Evolutionary conservation across 1,140 invertebrate genomes (phyloP), one percentile per base, ranked within the genome.

Genomic region (Eupeodes corollae): DNA sequence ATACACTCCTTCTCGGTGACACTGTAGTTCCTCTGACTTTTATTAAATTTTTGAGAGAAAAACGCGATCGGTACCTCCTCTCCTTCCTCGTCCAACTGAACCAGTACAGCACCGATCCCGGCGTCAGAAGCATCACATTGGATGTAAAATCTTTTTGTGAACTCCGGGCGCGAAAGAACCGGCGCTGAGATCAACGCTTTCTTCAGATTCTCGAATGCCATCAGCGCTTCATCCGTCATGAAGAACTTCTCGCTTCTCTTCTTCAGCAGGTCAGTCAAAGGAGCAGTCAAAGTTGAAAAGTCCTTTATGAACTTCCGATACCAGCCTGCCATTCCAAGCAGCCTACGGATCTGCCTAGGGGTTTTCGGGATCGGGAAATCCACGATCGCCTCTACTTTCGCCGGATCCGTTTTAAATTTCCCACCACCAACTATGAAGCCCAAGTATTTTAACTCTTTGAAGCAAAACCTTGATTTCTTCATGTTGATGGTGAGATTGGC

Each of bases 1-100:
- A 75, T 50, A 43, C 63, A 66, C 61, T 77, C 73, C 43, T 57
- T 52, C 55, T 78, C 72, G 2, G 68, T 70, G 6, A 56, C 57
- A 5, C 49, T 50, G 48, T 71, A 75, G 21, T 73, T 72, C 30
- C 12, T 12, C 39, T 52, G 44, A 11, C 46, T 8, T 8, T 13
- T 40, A 14, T 31, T 51, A 2, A 51, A 42, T 35, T 51, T 51
- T 13, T 41, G 34, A 3, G 43, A 46, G n/a, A 47, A 40, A 53
- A 62, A 74, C 5, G 56, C 56, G 5, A 67, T 52, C 0, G 58
- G 52, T 13, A 46, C 21, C 12, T 64, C 53, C 3, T 39, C 19
- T 0, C 47, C 53, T 1, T 59, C 54, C 13, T 47, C 14, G 11
- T 53, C 52, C 10, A 34, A 21, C 48, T 73, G 68, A 3, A 8